Evolutionary conservation across 2,113 vertebrate species (phyloP), one percentile per base, ranked within the genome.

Genomic region (Puma concolor): DNA sequence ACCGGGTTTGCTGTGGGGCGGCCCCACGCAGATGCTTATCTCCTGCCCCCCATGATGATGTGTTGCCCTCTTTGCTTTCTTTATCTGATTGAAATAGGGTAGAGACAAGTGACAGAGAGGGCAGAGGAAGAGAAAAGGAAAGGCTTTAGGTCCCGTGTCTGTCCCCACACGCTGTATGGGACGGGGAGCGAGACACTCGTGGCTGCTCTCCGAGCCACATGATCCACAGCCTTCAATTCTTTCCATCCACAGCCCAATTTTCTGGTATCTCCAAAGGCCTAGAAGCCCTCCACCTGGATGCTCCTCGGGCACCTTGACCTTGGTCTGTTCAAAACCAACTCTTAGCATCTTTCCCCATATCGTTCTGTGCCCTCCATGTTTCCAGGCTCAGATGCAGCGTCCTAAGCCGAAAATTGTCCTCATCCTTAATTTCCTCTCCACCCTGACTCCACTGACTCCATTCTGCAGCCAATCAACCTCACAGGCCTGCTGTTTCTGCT

Each of bases 101-200:
- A 2, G 31, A n/a, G 17, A 5, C 63, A 19, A 74, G 54, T 1
- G 41, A 36, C 5, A n/a, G 52, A 21, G 54, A 0, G 7, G n/a
- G 41, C 44, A 23, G 76, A 38, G 63, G 76, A 38, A 50, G 6
- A 52, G 48, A 48, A n/a, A 31, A 54, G 21, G 15, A 4, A 41
- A 8, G 60, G 67, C 29, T 92, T 54, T 16, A 9, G 23, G 36
- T 16, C 23, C 29, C 13, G 2, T 1, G 48, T 54, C 54, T n/a
- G 38, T 33, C 14, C 14, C 8, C 0, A 2, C 14, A 79, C 15
- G 0, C 31, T 8, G 21, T 19, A 13, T 1, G 41, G 36, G n/a
- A 31, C n/a, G 4, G 27, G 36, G 41, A 74, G 12, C 21, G 41
- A 76, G 23, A 67, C 1, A 14, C 5, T 27, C 12, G 16, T 0